phyloP scores from a whole-genome alignment of 2,888 invertebrate species.

The Himalopsyche anomala region DNA sequence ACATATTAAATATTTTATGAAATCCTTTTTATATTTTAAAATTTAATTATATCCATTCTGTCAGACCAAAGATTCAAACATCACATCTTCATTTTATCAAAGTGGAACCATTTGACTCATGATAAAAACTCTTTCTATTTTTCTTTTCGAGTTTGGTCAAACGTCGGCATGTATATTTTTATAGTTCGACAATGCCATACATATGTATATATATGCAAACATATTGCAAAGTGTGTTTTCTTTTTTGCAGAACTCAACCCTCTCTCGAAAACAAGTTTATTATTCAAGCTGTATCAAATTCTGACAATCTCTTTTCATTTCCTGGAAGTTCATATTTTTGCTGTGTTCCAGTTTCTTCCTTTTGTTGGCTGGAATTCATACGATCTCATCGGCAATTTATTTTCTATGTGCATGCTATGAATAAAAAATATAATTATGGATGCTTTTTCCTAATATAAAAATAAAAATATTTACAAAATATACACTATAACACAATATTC shows the following conservation, averaged over 20 bases:
- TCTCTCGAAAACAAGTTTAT: constrained; percentile 27
- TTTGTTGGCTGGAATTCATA: constrained; percentile 23
- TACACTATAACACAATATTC: too few relatives aligned
- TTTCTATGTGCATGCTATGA: background rate
- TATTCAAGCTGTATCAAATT: constrained; percentile 19
- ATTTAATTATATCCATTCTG: too few relatives aligned
- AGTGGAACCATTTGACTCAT: too few relatives aligned
- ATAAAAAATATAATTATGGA: background rate
- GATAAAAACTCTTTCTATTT: too few relatives aligned
- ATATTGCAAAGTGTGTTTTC: constrained; percentile 13
- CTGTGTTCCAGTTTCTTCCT: constrained; percentile 5
- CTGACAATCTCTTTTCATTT: constrained; percentile 30
- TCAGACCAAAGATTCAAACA: too few relatives aligned
- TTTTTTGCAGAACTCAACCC: background rate
- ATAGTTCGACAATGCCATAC: background rate
- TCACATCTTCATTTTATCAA: too few relatives aligned
- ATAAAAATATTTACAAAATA: too few relatives aligned
- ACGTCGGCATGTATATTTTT: background rate
- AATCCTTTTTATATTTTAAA: too few relatives aligned
- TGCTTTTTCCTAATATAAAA: background rate
- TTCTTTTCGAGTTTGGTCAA: background rate
- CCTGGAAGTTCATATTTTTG: constrained; percentile 33
- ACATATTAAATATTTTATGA: too few relatives aligned
- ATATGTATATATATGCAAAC: constrained; percentile 45
- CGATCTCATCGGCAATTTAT: constrained; percentile 27